Percentiles rank a stretch among this genome's conserved stretches.
Conservation (phyloP, 2,888 invertebrate species). For the Lasiommata megera region DNA sequence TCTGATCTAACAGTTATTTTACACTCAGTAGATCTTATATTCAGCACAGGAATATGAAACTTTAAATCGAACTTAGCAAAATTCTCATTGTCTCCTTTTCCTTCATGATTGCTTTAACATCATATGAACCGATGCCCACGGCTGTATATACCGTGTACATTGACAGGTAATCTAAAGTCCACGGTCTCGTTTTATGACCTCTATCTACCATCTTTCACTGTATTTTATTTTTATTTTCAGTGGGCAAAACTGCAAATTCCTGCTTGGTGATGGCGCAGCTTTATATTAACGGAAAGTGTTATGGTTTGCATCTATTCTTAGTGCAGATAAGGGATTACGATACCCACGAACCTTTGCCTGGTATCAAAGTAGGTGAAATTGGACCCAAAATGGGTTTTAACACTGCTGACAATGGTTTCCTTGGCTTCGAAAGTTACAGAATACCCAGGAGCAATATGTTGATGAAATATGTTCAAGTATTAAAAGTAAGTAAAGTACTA, state of each 20-base stretch:
- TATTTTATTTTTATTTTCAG: conserved; percentile 65
- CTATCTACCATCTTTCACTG: no score
- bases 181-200: no score
- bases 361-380: conserved; percentile 94
- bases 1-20: no score
- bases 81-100: no score
- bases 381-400: conserved; percentile 94
- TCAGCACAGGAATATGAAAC: no score
- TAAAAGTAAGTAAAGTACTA: conserved; percentile 33
- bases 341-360: conserved; percentile 89
- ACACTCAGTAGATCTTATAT: no score
- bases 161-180: no score
- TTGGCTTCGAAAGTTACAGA: conserved; percentile 89
- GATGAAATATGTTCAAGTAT: conserved; percentile 92
- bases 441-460: conserved; percentile 92
- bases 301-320: conserved; percentile 93
- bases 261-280: conserved; percentile 94
- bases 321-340: conserved; percentile 92
- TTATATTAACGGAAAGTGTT: conserved; percentile 86
- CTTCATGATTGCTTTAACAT: no score
- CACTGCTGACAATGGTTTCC: conserved; percentile 92
- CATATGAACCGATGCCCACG: no score
- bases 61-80: no score
- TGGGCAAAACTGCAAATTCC: conserved; percentile 93
- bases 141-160: no score